phyloP scores from a whole-genome alignment of 2,113 vertebrate genomes.

The Dascyllus trimaculatus region DNA sequence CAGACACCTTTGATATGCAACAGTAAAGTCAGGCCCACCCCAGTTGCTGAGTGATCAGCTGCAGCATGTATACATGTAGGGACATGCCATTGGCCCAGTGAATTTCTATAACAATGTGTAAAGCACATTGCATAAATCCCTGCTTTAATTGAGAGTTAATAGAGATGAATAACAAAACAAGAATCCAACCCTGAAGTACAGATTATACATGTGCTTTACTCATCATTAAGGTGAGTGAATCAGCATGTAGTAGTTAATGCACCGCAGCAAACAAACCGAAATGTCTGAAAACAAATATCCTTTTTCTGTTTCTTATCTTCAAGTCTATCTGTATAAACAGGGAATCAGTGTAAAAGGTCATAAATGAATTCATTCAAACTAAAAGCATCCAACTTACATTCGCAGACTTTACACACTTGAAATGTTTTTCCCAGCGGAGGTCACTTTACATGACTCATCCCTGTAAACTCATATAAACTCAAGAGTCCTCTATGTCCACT shows the following conservation, averaged over 20 bases:
- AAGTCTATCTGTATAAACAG: neutral
- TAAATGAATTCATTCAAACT: neutral
- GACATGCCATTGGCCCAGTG: conserved; percentile 63
- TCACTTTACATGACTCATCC: conserved; percentile 40
- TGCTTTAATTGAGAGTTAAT: conserved; percentile 35
- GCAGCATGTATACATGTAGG: conserved; percentile 44
- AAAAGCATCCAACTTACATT: neutral
- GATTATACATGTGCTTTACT: conserved; percentile 4
- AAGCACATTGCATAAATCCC: conserved; percentile 61
- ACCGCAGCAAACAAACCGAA: conserved; percentile 9
- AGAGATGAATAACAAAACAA: conserved; percentile 38
- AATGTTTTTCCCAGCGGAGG: conserved; percentile 24
- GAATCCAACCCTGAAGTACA: conserved; percentile 1
- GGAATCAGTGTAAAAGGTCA: neutral
- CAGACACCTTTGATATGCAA: conserved; percentile 69
- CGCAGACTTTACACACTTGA: neutral
- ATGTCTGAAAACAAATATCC: neutral
- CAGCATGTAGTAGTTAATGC: conserved; percentile 9
- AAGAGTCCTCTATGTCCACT: conserved; percentile 9
- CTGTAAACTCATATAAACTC: conserved; percentile 10
- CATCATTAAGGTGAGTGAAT: neutral
- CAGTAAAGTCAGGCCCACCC: conserved; percentile 64
- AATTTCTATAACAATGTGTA: conserved; percentile 75
- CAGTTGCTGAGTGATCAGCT: conserved; percentile 57
- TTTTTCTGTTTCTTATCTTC: neutral